Base-by-base conservation (phyloP, 1,140 invertebrate species). In the Limonius californicus region DNA sequence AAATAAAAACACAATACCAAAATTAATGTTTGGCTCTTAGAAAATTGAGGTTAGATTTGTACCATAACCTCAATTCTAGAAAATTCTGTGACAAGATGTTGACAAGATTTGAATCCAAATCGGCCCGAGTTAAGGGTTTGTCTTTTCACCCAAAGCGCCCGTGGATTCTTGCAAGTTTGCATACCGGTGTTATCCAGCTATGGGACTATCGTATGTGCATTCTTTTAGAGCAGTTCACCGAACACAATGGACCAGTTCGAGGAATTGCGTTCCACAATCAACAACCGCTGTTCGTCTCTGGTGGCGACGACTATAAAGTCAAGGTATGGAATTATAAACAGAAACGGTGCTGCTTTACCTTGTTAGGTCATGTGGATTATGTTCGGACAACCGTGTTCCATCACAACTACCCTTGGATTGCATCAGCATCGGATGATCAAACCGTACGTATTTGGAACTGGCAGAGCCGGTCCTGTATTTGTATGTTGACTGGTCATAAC, bases 161-260 rank as follows among this genome's bases (percentile, higher is more conserved):
- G 66, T 99, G 97, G 97, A 89, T 99, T 67, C 81, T 99, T 53
- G 88, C 92, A 15, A 87, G 84, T 84, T 88, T 99, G 59, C 98
- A 99, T 84, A 99, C 92, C 84, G 98, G 98, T 53, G 87, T 97
- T 39, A 98, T 99, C 70, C 97, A 99, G 77, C 81, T 99, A 61
- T 99, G 97, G 97, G 98, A 99, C 78, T 99, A 99, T 80, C 92
- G 97, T 61, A 99, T 99, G 95, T 97, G 96, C 77, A 98, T 97
- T 12, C 80, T 99, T 47, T 82, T 99, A 61, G 98, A 99, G 72
- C 99, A 99, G 80, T 99, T 98, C 81, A 97, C 99, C 79, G 97
- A 99, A 77, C 98, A 99, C 76, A 97, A 99, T 81, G 97, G 97
- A 1, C 98, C 98, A 9, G 98, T 99, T n/a, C 85, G 98, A 74